These are phyloP conservation scores for Rhinogobius similis DNA, from an alignment of 2,113 vertebrate genomes.

Conservation along the genomic window DNA sequence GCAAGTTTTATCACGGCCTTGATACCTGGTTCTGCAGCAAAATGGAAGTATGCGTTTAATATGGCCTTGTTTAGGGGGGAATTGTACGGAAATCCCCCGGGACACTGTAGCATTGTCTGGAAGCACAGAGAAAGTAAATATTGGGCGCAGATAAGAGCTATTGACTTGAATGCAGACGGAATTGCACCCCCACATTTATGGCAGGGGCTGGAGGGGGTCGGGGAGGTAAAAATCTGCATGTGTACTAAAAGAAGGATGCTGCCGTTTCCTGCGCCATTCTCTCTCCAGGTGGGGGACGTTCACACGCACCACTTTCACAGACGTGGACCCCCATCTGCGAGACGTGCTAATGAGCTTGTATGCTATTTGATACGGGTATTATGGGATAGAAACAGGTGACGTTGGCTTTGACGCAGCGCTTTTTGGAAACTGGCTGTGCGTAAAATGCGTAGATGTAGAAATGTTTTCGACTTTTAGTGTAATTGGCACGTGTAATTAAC, in stretches of 20 bases:
- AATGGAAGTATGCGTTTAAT: neutral
- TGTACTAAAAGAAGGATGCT: conserved; percentile 40
- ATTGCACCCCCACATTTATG: conserved; percentile 58
- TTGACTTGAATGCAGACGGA: conserved; percentile 42
- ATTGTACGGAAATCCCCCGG: conserved; percentile 40
- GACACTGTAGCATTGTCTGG: conserved; percentile 35
- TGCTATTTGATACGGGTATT: neutral
- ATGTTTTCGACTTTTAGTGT: neutral
- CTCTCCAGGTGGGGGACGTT: conserved; percentile 11
- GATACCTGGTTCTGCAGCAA: conserved; percentile 32
- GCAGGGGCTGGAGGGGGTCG: conserved; percentile 19
- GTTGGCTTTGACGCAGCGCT: neutral
- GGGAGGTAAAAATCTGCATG: conserved; percentile 12
- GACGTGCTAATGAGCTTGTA: neutral
- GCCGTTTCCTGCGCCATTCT: conserved; percentile 37
- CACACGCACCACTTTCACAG: conserved; percentile 12
- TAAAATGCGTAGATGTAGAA: neutral
- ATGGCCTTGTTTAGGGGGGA: neutral
- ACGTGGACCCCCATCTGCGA: conserved; percentile 5
- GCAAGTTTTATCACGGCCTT: conserved; percentile 58
- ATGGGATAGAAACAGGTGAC: neutral
- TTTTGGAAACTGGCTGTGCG: neutral
- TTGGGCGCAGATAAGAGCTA: conserved; percentile 71
- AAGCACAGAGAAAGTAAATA: conserved; percentile 64
- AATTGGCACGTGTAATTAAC: no score